These are phyloP conservation scores for Frankliniella intonsa DNA, from an alignment of 2,888 invertebrate genomes.

Conservation along the genomic window DNA sequence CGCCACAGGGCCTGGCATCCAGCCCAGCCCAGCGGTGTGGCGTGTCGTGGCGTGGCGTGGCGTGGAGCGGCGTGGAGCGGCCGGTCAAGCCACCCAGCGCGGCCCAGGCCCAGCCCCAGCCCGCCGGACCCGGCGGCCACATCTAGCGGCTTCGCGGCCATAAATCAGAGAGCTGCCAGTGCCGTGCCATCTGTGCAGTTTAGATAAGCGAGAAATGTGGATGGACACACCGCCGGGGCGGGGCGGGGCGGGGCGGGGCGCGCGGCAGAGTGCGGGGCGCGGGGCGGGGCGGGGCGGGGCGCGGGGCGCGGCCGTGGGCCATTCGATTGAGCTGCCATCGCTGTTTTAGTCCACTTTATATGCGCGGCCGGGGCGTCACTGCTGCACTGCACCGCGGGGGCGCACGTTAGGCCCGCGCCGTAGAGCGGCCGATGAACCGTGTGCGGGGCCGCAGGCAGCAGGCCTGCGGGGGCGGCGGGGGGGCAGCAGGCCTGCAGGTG, in stretches of 20 bases:
- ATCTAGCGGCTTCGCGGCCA: background rate
- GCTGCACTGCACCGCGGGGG: background rate
- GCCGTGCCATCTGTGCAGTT: constrained; percentile 22
- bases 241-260: background rate
- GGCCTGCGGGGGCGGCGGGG: background rate
- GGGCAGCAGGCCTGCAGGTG: background rate
- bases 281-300: background rate
- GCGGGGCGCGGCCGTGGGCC: background rate
- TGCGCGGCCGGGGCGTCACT: background rate
- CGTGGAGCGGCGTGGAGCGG: too few relatives aligned
- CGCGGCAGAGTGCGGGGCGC: background rate
- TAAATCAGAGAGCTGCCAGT: constrained; percentile 13
- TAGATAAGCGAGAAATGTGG: constrained; percentile 26
- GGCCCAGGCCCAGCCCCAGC: background rate
- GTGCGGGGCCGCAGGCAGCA: background rate
- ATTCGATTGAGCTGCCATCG: background rate
- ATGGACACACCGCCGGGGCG: background rate
- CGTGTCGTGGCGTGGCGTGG: background rate
- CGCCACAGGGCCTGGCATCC: background rate
- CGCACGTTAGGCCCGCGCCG: background rate
- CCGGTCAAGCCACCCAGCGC: background rate
- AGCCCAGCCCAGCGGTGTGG: background rate
- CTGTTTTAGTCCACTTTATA: constrained; percentile 23
- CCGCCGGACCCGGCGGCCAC: background rate
- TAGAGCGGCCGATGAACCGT: background rate